Percentiles rank a stretch among this genome's conserved stretches.
Conservation (phyloP, 1,140 invertebrate genomes). For the Plectrocnemia conspersa region DNA sequence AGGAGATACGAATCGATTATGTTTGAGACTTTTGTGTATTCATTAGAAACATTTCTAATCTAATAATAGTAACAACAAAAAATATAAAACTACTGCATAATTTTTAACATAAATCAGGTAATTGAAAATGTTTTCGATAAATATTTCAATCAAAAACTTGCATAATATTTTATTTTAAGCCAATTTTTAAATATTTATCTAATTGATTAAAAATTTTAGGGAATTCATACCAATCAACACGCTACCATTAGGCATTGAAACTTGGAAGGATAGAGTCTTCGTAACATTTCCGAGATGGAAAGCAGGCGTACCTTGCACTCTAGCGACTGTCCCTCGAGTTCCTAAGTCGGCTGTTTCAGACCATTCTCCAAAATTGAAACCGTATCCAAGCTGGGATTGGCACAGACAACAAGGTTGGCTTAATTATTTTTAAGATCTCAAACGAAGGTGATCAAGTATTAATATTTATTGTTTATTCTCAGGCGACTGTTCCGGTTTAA, state of each 20-base stretch:
- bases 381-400: constrained; percentile 71
- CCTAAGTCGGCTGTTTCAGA: constrained; percentile 46
- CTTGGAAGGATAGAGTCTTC: constrained; percentile 61
- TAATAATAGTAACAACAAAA: too few relatives aligned
- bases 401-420: constrained; percentile 56
- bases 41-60: too few relatives aligned
- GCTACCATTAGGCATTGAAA: constrained; percentile 67
- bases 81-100: too few relatives aligned
- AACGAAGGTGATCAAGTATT: background rate
- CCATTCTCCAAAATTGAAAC: constrained; percentile 58
- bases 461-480: constrained; percentile 26
- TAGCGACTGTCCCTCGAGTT: constrained; percentile 56
- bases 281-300: constrained; percentile 77
- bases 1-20: too few relatives aligned
- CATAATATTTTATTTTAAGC: background rate
- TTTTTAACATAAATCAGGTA: too few relatives aligned
- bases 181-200: background rate
- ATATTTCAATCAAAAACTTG: background rate
- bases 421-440: constrained; percentile 11
- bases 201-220: constrained; percentile 40
- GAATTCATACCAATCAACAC: constrained; percentile 67
- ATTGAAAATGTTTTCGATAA: too few relatives aligned
- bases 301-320: constrained; percentile 66
- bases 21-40: too few relatives aligned
- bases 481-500: constrained; percentile 60